Conservation (phyloP, 2,888 invertebrate genomes). For the Reticulitermes lucifugus region DNA sequence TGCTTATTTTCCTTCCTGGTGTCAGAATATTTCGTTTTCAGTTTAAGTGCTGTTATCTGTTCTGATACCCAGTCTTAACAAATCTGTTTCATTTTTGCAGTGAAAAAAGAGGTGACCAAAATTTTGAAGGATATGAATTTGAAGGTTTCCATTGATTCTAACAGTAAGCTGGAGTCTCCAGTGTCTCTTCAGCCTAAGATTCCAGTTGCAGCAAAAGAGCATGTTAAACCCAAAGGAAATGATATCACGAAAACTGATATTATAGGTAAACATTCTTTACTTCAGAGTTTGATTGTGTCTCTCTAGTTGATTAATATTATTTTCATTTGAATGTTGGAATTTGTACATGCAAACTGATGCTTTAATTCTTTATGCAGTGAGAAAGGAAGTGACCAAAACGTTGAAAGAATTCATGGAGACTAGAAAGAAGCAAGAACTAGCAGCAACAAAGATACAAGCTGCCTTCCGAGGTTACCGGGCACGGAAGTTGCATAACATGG, state of each 20-base stretch:
- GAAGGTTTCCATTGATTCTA: not conserved
- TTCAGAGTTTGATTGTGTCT: not conserved
- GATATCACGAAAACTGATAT: not conserved
- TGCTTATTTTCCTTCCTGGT: no score
- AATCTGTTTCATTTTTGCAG: not conserved
- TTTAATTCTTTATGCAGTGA: not conserved
- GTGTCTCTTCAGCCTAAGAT: not conserved
- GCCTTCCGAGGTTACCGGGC: slow-evolving; percentile 86
- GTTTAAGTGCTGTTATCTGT: no score
- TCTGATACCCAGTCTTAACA: no score
- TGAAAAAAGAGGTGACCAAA: not conserved
- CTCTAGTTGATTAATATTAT: no score
- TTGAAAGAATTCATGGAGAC: not conserved
- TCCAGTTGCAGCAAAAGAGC: not conserved
- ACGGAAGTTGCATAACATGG: slow-evolving; percentile 64
- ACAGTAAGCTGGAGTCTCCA: not conserved
- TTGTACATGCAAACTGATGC: no score
- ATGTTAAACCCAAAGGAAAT: not conserved
- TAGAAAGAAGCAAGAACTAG: slow-evolving; percentile 64
- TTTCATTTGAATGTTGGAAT: no score
- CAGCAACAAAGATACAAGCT: slow-evolving; percentile 90
- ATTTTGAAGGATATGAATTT: not conserved
- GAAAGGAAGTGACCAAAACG: not conserved
- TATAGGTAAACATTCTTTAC: not conserved
- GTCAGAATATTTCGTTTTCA: no score